These are phyloP conservation scores for Cosmopolites sordidus DNA, from an alignment of 2,888 invertebrate genomes.

Conservation along the genomic window DNA sequence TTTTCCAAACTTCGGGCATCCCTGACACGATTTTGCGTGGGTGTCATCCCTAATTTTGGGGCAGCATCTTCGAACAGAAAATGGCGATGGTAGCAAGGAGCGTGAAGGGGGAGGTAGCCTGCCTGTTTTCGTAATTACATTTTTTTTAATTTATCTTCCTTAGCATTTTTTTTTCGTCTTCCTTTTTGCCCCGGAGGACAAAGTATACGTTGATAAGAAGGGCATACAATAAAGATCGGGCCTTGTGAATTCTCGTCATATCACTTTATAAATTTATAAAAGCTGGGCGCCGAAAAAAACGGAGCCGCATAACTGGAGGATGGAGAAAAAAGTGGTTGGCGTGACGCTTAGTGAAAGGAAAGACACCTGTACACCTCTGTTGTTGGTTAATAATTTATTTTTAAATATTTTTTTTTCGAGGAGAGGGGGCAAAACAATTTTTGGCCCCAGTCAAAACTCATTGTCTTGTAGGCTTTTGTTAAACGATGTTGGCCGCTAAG, in stretches of 20 bases:
- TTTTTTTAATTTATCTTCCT: conserved; percentile 67
- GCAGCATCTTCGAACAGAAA: conserved; percentile 17
- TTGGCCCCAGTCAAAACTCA: no score
- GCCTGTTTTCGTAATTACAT: conserved; percentile 67
- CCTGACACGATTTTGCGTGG: conserved; percentile 20
- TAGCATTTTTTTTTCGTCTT: conserved; percentile 45
- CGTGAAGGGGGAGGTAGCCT: conserved; percentile 38
- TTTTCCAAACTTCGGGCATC: conserved; percentile 7
- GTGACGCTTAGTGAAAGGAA: conserved; percentile 23
- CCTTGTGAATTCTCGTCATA: conserved; percentile 40
- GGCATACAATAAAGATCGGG: conserved; percentile 30
- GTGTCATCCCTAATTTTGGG: conserved; percentile 22
- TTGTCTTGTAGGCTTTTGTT: no score
- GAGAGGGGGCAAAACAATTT: no score
- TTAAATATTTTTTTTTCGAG: conserved; percentile 13
- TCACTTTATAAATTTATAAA: conserved; percentile 39
- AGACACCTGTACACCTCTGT: conserved; percentile 27
- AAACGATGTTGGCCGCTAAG: no score
- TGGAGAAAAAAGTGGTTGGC: conserved; percentile 14
- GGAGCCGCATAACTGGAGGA: conserved; percentile 21
- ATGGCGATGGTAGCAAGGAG: not conserved
- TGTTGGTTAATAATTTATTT: conserved; percentile 21
- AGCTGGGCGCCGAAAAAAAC: conserved; percentile 20
- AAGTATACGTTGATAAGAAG: conserved; percentile 25
- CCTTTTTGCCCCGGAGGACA: conserved; percentile 24